phyloP scores from a whole-genome alignment of 2,888 invertebrate genomes.

The Epiblema foenella region DNA sequence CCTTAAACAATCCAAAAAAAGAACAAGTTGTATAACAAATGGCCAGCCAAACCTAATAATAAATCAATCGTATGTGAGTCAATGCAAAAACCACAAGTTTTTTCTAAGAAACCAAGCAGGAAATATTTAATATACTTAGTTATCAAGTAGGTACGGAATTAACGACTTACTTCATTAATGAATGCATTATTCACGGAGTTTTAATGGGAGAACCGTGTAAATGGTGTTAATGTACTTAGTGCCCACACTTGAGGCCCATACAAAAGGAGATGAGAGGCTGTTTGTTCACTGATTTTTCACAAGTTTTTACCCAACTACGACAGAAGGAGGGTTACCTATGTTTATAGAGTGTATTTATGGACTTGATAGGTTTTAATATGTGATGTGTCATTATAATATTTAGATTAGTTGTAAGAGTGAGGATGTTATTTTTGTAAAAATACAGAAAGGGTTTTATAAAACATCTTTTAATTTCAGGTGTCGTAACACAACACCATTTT shows the following conservation, averaged over 20 bases:
- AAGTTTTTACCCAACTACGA: background rate
- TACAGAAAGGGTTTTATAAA: too few relatives aligned
- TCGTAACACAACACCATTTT: too few relatives aligned
- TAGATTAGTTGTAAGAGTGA: too few relatives aligned
- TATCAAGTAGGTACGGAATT: background rate
- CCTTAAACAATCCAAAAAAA: slow-evolving; percentile 7
- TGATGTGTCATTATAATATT: too few relatives aligned
- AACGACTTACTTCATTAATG: background rate
- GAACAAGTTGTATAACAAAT: slow-evolving; percentile 4
- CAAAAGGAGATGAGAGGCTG: background rate
- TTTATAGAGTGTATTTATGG: too few relatives aligned
- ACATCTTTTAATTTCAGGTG: too few relatives aligned
- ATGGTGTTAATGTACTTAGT: background rate
- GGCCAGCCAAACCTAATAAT: slow-evolving; percentile 13
- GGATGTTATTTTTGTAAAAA: too few relatives aligned
- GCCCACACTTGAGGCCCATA: background rate
- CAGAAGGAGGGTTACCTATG: too few relatives aligned
- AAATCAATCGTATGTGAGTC: slow-evolving; percentile 34
- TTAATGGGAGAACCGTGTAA: slow-evolving; percentile 1
- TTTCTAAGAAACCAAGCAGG: slow-evolving; percentile 36
- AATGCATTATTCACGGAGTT: background rate
- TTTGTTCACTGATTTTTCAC: background rate
- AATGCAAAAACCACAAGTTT: slow-evolving; percentile 28
- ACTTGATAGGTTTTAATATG: too few relatives aligned
- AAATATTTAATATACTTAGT: slow-evolving; percentile 16